These are phyloP conservation scores for Apis cerana DNA, from an alignment of 1,140 invertebrate genomes.

Conservation along the genomic window DNA sequence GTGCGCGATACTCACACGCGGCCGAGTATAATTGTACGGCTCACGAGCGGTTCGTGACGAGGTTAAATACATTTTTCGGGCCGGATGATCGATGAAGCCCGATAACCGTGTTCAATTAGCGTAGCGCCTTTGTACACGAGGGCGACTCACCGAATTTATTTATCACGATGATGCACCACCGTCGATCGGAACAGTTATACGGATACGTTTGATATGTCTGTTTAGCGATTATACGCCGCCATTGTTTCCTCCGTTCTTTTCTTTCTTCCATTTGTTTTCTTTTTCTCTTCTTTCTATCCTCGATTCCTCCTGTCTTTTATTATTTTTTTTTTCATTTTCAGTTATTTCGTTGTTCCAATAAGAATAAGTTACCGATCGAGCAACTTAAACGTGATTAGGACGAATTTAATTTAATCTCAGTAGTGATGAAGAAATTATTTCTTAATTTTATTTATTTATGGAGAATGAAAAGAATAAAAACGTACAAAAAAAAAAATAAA, in stretches of 20 bases:
- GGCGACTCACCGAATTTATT: conserved; percentile 56
- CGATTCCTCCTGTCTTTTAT: no score
- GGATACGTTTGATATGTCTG: conserved; percentile 40
- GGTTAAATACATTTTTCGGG: conserved; percentile 60
- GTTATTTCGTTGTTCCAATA: neutral
- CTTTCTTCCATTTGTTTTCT: no score
- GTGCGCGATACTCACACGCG: conserved; percentile 27
- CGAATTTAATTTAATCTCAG: no score
- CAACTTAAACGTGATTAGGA: neutral
- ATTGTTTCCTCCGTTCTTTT: neutral
- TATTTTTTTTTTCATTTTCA: neutral
- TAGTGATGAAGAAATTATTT: no score
- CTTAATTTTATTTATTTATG: no score
- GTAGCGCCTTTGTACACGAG: conserved; percentile 51
- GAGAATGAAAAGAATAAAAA: no score
- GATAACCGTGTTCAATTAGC: conserved; percentile 67
- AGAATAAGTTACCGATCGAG: neutral
- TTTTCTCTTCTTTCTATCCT: neutral
- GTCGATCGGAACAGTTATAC: conserved; percentile 23
- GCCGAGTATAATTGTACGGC: conserved; percentile 56
- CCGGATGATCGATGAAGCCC: conserved; percentile 51
- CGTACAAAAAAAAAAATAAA: no score
- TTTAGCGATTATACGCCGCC: conserved; percentile 19
- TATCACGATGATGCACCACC: conserved; percentile 40
- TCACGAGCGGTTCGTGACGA: conserved; percentile 61